Evolutionary conservation across 2,113 vertebrate genomes (phyloP).

Genomic region (Nipponia nippon): DNA sequence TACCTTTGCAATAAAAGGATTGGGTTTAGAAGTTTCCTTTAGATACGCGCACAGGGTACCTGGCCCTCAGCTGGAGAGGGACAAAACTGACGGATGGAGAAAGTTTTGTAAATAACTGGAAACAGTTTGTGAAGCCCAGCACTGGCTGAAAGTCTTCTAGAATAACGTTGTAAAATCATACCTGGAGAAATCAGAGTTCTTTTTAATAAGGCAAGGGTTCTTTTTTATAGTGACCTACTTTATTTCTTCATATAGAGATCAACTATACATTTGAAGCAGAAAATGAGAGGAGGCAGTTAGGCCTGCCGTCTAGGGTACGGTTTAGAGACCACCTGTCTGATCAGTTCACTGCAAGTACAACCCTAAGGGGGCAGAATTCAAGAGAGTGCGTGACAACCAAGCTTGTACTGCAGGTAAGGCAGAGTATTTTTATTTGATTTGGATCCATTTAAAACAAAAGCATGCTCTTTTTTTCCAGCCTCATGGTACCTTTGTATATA

Average conservation of each 20-base stretch:
- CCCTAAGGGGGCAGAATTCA: constrained; percentile 79
- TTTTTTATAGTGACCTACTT: neutral
- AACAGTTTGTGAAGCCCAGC: neutral
- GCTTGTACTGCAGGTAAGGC: constrained; percentile 83
- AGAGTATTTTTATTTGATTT: neutral
- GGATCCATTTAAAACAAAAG: neutral
- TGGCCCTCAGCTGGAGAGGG: neutral
- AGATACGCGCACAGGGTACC: fast-evolving
- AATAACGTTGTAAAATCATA: neutral
- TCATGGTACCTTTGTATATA: neutral
- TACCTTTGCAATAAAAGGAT: neutral
- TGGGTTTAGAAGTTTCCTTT: neutral
- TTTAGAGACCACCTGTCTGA: constrained; percentile 79
- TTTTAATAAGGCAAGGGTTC: neutral
- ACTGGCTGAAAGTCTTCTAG: neutral
- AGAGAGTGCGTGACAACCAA: constrained; percentile 72
- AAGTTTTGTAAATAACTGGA: neutral
- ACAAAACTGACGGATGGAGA: neutral
- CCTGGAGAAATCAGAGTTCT: neutral
- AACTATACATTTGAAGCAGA: constrained; percentile 84
- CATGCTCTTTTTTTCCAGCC: neutral
- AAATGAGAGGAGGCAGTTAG: constrained; percentile 78
- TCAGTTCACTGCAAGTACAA: constrained; percentile 75
- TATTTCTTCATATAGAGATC: constrained; percentile 72
- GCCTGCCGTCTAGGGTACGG: constrained; percentile 79